Evolutionary conservation across 2,797 vertebrate species (phyloP), one percentile per base, ranked within the genome.

Genomic region (Protosalanx chinensis): DNA sequence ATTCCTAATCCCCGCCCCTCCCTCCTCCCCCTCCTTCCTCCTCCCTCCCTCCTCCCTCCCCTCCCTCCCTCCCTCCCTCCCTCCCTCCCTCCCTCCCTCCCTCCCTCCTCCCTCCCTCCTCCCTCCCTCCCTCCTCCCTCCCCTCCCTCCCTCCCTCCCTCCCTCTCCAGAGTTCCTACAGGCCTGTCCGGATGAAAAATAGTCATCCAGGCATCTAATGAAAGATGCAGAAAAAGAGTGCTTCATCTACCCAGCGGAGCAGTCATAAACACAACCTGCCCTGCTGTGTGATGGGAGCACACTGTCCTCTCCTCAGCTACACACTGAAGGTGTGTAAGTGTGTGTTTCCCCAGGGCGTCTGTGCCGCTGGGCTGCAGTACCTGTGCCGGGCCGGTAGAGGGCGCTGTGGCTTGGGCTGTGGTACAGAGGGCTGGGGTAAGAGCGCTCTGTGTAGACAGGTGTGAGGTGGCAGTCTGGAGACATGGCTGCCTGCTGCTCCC

Each of bases 391-490:
- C 76, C 94, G 95, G 83, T 94, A 97, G 77, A 95, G 68, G 0
- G 94, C 91, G 49, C 87, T 93, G 0, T 95, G 94, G 60, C 90
- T 93, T 7, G 97, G 95, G 78, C 96, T 98, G 73, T 95, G 94
- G 89, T 94, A 98, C 49, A 97, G 87, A 0, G 96, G 97, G 81
- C 97, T 97, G 87, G 97, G 96, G 85, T 96, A 98, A 13, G 96
- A 92, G 80, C 93, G 93, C 71, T 96, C 97, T 62, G 98, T 96
- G 0, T 97, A 99, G 70, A 98, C 95, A 0, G 97, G 95, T 5
- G 94, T 96, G 89, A 98, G 95, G 83, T 97, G 97, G 85, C 96
- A 79, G 78, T 98, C 97, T 0, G 97, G 97, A 78, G 97, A 98
- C 71, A 96, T 82, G 0, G 92, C 70, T 0, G 94, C 94, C 63